Evolutionary conservation across 2,797 vertebrate genomes (phyloP).

Genomic region (Sitta carolinensis): DNA sequence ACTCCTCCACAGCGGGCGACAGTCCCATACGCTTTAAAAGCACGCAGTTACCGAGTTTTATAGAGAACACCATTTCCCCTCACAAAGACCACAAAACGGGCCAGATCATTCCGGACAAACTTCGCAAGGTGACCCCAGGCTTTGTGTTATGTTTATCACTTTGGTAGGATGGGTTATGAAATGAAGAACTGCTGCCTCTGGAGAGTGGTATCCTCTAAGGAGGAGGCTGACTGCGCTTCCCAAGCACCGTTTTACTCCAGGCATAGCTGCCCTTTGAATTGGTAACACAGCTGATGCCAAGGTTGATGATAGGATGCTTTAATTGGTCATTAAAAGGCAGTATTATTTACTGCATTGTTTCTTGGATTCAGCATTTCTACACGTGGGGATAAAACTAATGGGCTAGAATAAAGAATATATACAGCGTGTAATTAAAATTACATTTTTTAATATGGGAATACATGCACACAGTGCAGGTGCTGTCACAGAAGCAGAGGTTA

Average conservation of each 20-base stretch:
- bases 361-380: constrained; percentile 52
- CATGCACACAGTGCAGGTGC: neutral
- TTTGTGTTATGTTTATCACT: neutral
- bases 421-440: constrained; percentile 49
- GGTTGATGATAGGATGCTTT: constrained; percentile 17
- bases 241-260: neutral
- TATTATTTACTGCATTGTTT: constrained; percentile 50
- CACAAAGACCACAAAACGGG: neutral
- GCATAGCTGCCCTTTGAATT: neutral
- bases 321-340: constrained; percentile 45
- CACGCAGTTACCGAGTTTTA: neutral
- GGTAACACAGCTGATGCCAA: neutral
- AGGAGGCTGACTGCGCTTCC: neutral
- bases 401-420: constrained; percentile 36
- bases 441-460: constrained; percentile 21
- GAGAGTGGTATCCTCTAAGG: neutral
- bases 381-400: constrained; percentile 53
- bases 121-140: neutral
- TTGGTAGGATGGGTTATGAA: neutral
- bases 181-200: neutral
- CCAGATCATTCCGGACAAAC: neutral
- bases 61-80: neutral
- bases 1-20: neutral
- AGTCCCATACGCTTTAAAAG: accelerated
- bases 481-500: constrained; percentile 11